Evolutionary conservation across 2,888 invertebrate species (phyloP).

Genomic region (Hedychridium roseum): DNA sequence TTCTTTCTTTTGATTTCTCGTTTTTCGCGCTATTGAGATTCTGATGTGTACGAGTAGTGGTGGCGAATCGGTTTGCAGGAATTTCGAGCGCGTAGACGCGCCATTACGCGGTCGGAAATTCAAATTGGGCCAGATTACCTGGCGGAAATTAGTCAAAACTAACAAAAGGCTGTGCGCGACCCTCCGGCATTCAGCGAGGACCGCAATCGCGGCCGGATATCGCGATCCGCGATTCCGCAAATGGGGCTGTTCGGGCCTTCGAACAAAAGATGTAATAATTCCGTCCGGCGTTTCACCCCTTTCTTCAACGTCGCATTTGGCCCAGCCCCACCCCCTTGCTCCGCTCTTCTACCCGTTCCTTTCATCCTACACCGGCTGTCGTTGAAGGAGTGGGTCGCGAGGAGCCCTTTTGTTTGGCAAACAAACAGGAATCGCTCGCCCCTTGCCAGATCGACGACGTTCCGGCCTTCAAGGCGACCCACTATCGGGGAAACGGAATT

Average conservation of each 20-base stretch:
- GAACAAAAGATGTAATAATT: slow-evolving; percentile 64
- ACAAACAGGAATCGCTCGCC: slow-evolving; percentile 63
- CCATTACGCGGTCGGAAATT: slow-evolving; percentile 27
- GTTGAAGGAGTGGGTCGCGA: slow-evolving; percentile 21
- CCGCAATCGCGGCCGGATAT: slow-evolving; percentile 58
- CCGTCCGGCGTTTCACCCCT: too few relatives aligned
- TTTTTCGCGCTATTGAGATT: too few relatives aligned
- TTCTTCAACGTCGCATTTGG: too few relatives aligned
- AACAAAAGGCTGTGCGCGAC: slow-evolving; percentile 51
- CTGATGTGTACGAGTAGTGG: too few relatives aligned
- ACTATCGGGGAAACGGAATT: slow-evolving; percentile 50
- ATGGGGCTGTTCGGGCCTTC: slow-evolving; percentile 58
- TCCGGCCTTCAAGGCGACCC: slow-evolving; percentile 1
- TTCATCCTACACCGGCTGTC: neutral
- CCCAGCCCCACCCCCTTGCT: slow-evolving; percentile 34
- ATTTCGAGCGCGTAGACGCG: slow-evolving; percentile 19
- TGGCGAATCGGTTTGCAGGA: too few relatives aligned
- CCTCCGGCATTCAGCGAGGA: slow-evolving; percentile 43
- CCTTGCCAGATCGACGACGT: slow-evolving; percentile 38
- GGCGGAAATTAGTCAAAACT: slow-evolving; percentile 58
- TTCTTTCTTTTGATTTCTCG: too few relatives aligned
- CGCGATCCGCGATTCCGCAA: slow-evolving; percentile 61
- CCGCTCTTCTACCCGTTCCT: slow-evolving; percentile 10
- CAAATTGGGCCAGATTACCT: slow-evolving; percentile 51
- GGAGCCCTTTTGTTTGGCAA: slow-evolving; percentile 60